Base-by-base conservation (phyloP, 1,140 invertebrate species). In the Lasioglossum baleicum region DNA sequence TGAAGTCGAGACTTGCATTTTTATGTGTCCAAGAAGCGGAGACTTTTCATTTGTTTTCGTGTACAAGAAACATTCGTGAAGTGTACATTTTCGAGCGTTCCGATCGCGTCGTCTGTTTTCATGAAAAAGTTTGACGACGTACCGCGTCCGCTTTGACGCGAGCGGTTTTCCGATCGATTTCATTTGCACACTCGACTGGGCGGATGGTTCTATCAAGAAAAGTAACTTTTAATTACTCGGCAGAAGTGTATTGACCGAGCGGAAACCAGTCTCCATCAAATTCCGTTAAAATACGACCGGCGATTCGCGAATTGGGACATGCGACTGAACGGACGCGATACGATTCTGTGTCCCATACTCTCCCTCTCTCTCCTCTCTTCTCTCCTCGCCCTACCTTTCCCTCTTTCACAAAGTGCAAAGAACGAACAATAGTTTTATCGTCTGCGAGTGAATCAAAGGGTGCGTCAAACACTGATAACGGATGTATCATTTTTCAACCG, bases 211-310 rank as follows among this genome's bases (percentile, higher is more conserved):
- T 77, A 63, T 42, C 35, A 61, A 77, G 58, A 35, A 13, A n/a
- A 56, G 75, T 51, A 71, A 77, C 67, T 77, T 76, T 76, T 63
- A 77, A 77, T 77, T 63, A 77, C 75, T 44, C 67, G 56, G 13
- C 42, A 56, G 58, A 77, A 48, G 26, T 26, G 56, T 76, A 76
- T 76, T 76, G 75, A 70, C 75, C 31, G 42, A 70, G 5, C 75
- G 66, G 44, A 48, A 40, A 68, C 64, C 51, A 44, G 75, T 20
- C n/a, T 42, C 26, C 66, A 76, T 61, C 66, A 70, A 70, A 76
- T 76, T 48, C 42, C 56, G 66, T 22, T 69, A 22, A 76, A 76
- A 76, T 48, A 76, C 53, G 53, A 15, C 20, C 22, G 51, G n/a
- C 74, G 26, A 61, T 70, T n/a, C 66, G 31, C 66, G 75, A 76